Evolutionary conservation across 2,797 vertebrate species (phyloP).

Genomic region (Galagoides demidoff): DNA sequence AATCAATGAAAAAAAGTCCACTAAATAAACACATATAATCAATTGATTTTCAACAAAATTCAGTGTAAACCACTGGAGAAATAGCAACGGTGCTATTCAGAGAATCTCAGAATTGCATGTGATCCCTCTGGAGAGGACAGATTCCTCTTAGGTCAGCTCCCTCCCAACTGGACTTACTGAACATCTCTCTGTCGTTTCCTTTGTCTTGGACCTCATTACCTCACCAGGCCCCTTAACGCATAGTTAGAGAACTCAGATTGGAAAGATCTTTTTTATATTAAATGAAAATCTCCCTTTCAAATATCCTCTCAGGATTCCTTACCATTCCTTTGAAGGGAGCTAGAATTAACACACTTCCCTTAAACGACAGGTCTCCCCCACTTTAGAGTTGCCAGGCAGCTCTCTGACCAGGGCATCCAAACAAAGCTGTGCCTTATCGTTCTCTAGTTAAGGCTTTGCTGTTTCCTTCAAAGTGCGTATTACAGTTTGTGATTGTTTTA

Average conservation of each 20-base stretch:
- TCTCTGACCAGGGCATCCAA: not conserved
- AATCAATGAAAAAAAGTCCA: not conserved
- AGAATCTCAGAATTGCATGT: not conserved
- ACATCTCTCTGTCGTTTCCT: not conserved
- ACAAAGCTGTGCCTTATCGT: not conserved
- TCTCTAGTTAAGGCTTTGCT: not conserved
- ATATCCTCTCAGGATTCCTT: not conserved
- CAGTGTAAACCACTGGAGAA: not conserved
- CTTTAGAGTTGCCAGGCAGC: not conserved
- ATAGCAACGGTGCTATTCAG: not conserved
- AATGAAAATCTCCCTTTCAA: slow-evolving; percentile 25
- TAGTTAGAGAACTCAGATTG: not conserved
- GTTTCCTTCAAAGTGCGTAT: not conserved
- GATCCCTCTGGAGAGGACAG: not conserved
- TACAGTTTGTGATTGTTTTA: not conserved
- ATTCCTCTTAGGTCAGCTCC: not conserved
- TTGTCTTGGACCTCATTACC: not conserved
- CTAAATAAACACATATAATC: not conserved
- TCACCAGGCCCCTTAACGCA: not conserved
- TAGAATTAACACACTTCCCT: not conserved
- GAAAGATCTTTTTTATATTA: not conserved
- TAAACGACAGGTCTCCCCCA: not conserved
- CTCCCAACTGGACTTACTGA: not conserved
- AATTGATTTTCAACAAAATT: slow-evolving; percentile 46
- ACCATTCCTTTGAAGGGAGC: not conserved